phyloP scores from a whole-genome alignment of 2,888 invertebrate genomes.

The Gisinianus flammeolus region DNA sequence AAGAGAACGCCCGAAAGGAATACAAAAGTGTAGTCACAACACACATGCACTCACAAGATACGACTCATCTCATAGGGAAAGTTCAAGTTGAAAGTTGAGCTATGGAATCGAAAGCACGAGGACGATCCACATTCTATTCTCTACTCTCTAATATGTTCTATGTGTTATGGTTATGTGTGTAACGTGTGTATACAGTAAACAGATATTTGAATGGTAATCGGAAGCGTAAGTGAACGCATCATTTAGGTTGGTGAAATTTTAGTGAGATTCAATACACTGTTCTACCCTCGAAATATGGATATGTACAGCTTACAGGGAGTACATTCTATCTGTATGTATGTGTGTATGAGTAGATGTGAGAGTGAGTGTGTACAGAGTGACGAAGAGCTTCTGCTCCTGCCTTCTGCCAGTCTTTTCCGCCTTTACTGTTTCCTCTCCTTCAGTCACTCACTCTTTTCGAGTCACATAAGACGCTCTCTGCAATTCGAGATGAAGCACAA shows the following conservation, averaged over 20 bases:
- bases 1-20: not conserved
- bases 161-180: no score
- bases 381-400: not conserved
- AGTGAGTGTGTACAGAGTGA: conserved; percentile 15
- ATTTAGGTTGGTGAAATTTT: conserved; percentile 11
- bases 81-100: no score
- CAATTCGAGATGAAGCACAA: no score
- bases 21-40: not conserved
- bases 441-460: not conserved
- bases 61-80: no score
- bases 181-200: not conserved
- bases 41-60: not conserved
- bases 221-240: conserved; percentile 19
- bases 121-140: no score
- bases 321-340: no score
- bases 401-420: not conserved
- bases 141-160: no score
- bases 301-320: no score
- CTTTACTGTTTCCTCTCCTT: not conserved
- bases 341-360: no score
- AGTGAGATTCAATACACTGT: conserved; percentile 10
- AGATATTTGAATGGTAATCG: conserved; percentile 15
- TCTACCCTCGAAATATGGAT: no score
- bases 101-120: no score
- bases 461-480: no score